These are phyloP conservation scores for Aphelenchoides bicaudatus DNA, from an alignment of 2,888 invertebrate genomes.

Conservation along the genomic window DNA sequence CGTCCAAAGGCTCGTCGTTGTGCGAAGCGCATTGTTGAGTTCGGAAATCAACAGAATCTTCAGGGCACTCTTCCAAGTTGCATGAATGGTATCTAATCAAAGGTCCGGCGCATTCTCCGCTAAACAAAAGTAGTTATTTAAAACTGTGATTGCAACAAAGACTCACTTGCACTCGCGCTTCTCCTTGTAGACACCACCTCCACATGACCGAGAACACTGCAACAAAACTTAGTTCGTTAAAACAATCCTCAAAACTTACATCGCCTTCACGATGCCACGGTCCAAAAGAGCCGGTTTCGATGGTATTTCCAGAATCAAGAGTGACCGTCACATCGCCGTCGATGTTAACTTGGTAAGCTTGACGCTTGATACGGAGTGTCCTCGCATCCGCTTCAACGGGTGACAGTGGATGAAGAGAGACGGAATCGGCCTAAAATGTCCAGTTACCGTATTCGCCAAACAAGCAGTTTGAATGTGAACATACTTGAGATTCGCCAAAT, in stretches of 20 bases:
- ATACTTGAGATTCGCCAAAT: too few relatives aligned
- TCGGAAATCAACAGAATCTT: constrained; percentile 71
- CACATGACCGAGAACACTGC: constrained; percentile 74
- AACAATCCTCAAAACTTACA: constrained; percentile 65
- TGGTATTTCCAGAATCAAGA: constrained; percentile 49
- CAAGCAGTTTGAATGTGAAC: too few relatives aligned
- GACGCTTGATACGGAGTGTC: constrained; percentile 45
- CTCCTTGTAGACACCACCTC: constrained; percentile 84
- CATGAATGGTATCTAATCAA: constrained; percentile 82
- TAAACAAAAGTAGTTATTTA: constrained; percentile 18
- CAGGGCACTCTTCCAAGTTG: constrained; percentile 73
- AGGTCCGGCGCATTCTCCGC: constrained; percentile 71
- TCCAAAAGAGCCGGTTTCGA: constrained; percentile 63
- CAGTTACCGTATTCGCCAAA: too few relatives aligned
- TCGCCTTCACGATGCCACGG: constrained; percentile 78
- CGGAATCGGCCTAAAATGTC: constrained; percentile 7
- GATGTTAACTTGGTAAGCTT: constrained; percentile 58
- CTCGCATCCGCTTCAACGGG: constrained; percentile 48
- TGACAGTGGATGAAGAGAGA: constrained; percentile 46
- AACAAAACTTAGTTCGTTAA: not conserved
- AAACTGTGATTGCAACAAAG: not conserved
- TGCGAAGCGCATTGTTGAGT: constrained; percentile 82
- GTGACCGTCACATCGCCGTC: constrained; percentile 56
- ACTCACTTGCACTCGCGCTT: constrained; percentile 66
- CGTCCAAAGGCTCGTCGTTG: constrained; percentile 77